Conservation (phyloP, 2,113 vertebrate genomes). For the Alouatta palliata region DNA sequence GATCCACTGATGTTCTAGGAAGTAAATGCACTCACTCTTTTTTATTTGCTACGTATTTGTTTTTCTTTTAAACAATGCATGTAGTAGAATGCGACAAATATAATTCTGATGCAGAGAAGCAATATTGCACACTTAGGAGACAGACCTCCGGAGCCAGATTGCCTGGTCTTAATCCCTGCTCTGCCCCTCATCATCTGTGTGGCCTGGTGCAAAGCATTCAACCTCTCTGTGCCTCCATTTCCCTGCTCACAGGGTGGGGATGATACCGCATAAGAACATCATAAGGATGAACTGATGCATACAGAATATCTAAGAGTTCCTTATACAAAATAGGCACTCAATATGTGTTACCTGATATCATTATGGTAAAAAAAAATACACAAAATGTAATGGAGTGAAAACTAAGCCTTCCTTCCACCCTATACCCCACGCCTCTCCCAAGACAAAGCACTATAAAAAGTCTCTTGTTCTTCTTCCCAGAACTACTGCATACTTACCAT, state of each 20-base stretch:
- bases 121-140: not conserved
- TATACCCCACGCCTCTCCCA: not conserved
- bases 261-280: not conserved
- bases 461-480: not conserved
- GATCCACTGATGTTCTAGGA: not conserved
- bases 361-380: not conserved
- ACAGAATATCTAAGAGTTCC: not conserved
- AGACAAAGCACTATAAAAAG: not conserved
- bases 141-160: not conserved
- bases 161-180: not conserved
- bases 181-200: not conserved
- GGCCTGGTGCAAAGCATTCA: not conserved
- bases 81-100: not conserved
- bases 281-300: not conserved
- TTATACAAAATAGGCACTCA: not conserved
- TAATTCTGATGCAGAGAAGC: not conserved
- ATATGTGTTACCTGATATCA: not conserved
- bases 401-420: not conserved
- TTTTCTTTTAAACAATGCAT: slow-evolving; percentile 22
- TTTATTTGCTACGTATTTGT: not conserved
- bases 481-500: not conserved
- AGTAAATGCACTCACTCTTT: not conserved
- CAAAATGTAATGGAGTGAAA: not conserved
- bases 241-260: not conserved
- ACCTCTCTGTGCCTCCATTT: not conserved